Evolutionary conservation across 2,113 vertebrate genomes (phyloP), one percentile per base, ranked within the genome.

Genomic region (Chelonoidis abingdonii): DNA sequence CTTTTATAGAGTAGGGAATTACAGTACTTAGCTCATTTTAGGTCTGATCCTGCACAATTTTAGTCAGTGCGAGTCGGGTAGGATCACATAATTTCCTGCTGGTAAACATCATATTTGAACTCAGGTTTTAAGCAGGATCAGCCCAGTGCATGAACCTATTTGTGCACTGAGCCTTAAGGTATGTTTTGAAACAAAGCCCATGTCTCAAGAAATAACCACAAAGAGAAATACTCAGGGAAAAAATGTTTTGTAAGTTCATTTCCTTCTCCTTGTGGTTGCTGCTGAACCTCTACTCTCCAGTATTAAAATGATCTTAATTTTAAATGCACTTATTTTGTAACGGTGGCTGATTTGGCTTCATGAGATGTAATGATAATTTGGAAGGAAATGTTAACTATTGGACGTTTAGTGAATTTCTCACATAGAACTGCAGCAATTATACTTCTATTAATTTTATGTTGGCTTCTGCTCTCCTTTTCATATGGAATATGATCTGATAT

Each of bases 261-360:
- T 82, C 91, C 49, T 49, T 75, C 17, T 81, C 57, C 50, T 93
- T 44, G 21, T 13, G 10, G 25, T 94, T 11, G 53, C 2, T 44
- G 47, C 80, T 89, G 90, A 93, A 85, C 11, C 25, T 88, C 78
- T 94, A 84, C 91, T 92, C 76, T 49, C 82, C 86, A 81, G 50
- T 52, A 85, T 69, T 92, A 93, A 90, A 93, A 94, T 44, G 19
- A 38, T 65, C 41, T 93, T 87, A 31, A 79, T 95, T 97, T 82
- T 92, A 88, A 95, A 84, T 10, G 35, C 0, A 0, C 82, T 90
- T 54, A 54, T 81, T 84, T 94, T 89, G 86, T 57, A 44, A 25
- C 2, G 10, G 56, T 47, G 54, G 49, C 84, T 52, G 59, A 41
- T 75, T 59, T 86, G 87, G 81, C 56, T 83, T 69, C 86, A 79